phyloP scores from a whole-genome alignment of 2,888 invertebrate genomes.

The Polietes domitor region DNA sequence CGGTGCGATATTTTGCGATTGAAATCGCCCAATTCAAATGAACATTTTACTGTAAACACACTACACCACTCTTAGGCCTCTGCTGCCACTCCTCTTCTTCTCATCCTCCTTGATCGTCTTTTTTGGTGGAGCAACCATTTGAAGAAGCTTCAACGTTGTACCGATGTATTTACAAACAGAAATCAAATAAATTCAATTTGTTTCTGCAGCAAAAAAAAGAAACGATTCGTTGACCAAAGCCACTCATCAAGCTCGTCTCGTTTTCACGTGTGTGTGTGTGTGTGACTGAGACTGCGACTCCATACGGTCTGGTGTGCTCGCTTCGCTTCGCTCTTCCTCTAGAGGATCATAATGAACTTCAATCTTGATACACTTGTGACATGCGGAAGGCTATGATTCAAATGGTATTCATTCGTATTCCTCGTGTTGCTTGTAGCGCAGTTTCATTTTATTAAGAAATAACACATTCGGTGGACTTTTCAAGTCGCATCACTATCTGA shows the following conservation, averaged over 20 bases:
- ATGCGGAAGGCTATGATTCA: conserved; percentile 64
- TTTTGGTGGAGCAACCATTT: conserved; percentile 57
- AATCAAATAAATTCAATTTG: conserved; percentile 67
- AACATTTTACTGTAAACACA: conserved; percentile 35
- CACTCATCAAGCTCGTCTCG: conserved; percentile 1
- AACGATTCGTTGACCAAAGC: neutral
- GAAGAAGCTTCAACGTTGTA: conserved; percentile 62
- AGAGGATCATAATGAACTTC: conserved; percentile 20
- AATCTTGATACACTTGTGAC: conserved; percentile 68
- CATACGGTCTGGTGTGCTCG: conserved; percentile 11
- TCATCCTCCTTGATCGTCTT: neutral
- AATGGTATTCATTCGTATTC: conserved; percentile 30
- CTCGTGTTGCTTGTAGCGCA: neutral
- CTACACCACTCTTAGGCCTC: neutral
- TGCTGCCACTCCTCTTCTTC: neutral
- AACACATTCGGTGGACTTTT: conserved; percentile 31
- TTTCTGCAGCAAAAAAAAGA: conserved; percentile 35
- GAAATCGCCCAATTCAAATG: conserved; percentile 72
- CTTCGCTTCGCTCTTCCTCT: neutral
- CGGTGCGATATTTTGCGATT: conserved; percentile 75
- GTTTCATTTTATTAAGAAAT: conserved; percentile 59
- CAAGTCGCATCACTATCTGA: conserved; percentile 33
- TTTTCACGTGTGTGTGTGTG: too few relatives aligned
- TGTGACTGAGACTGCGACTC: conserved; percentile 19
- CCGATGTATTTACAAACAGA: conserved; percentile 45